Percentiles rank a stretch among this genome's conserved stretches.
Evolutionary conservation across 1,140 invertebrate species (phyloP).

Genomic region (Caenorhabditis tropicalis): DNA sequence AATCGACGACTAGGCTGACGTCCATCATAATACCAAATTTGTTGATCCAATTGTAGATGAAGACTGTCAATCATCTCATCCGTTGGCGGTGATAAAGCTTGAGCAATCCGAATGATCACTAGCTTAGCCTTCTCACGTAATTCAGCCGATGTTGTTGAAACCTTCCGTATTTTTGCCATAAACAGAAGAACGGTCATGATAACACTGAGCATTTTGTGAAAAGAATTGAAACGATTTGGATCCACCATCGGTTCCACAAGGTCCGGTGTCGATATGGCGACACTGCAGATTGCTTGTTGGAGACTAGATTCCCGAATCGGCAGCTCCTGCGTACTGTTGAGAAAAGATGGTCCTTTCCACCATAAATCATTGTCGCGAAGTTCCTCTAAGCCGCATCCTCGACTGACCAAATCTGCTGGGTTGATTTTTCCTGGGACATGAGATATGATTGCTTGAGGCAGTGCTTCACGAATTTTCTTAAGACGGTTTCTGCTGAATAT

Average conservation of each 20-base stretch:
- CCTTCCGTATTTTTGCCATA: neutral
- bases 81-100: too few relatives aligned
- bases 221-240: neutral
- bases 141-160: too few relatives aligned
- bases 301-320: neutral
- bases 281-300: too few relatives aligned
- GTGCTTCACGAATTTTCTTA: too few relatives aligned
- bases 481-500: too few relatives aligned
- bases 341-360: neutral
- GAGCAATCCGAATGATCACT: too few relatives aligned
- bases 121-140: neutral
- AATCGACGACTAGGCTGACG: neutral
- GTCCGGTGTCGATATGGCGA: too few relatives aligned
- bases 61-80: too few relatives aligned
- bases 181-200: neutral
- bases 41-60: too few relatives aligned
- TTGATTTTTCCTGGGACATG: neutral
- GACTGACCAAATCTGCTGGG: neutral
- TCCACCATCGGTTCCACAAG: neutral
- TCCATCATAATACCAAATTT: neutral
- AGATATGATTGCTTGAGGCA: too few relatives aligned
- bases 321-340: neutral
- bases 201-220: neutral
- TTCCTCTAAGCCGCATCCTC: neutral
- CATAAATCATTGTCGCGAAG: neutral